Percentiles rank a stretch among this genome's conserved stretches.
Conservation (phyloP, 2,113 vertebrate species). For the Origma solitaria region DNA sequence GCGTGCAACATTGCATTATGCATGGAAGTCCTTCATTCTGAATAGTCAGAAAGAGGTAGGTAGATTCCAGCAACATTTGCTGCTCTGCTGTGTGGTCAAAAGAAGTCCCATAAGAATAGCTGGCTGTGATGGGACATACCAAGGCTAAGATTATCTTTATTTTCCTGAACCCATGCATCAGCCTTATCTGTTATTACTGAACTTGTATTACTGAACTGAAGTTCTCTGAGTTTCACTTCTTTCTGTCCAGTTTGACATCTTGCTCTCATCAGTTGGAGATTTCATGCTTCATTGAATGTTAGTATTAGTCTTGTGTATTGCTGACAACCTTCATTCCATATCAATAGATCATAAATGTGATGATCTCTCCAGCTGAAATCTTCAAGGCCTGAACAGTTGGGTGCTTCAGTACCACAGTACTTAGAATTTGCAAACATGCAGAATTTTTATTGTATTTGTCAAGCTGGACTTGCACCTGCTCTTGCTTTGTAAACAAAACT, state of each 20-base stretch:
- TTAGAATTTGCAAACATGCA: neutral
- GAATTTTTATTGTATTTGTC: neutral
- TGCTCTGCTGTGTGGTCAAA: neutral
- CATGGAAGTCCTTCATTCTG: neutral
- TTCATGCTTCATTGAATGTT: neutral
- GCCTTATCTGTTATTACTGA: neutral
- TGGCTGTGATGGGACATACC: neutral
- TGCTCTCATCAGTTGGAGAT: neutral
- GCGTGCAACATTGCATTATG: neutral
- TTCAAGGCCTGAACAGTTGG: neutral
- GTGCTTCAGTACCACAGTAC: neutral
- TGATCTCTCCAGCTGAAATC: neutral
- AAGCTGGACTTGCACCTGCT: neutral
- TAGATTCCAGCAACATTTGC: neutral
- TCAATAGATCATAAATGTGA: neutral
- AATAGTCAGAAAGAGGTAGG: neutral
- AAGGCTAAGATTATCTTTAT: neutral
- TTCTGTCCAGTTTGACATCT: neutral
- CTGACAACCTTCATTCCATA: neutral
- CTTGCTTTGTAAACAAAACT: neutral
- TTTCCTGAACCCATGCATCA: neutral
- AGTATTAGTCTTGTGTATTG: neutral
- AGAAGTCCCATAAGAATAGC: neutral
- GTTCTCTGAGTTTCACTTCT: neutral
- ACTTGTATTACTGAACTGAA: neutral